phyloP scores from a whole-genome alignment of 2,888 invertebrate genomes.

The Erebia palarica region DNA sequence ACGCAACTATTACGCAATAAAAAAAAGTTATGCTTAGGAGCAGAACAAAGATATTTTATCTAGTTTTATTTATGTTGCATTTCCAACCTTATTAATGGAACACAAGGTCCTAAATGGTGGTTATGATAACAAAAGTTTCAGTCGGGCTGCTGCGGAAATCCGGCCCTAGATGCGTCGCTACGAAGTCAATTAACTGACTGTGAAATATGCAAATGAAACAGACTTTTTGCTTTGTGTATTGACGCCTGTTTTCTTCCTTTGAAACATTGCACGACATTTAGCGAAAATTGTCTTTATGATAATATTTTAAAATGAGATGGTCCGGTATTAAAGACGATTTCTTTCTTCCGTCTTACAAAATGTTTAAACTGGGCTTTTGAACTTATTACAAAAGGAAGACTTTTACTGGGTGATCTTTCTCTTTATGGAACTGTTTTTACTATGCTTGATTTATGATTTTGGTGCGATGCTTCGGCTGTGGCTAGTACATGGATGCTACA shows the following conservation, averaged over 20 bases:
- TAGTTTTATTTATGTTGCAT: slow-evolving; percentile 4
- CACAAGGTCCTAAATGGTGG: slow-evolving; percentile 29
- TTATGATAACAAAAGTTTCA: slow-evolving; percentile 30
- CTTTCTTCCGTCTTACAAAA: background rate
- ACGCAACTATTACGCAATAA: slow-evolving; percentile 13
- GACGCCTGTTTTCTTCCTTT: slow-evolving; percentile 41
- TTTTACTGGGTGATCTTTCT: background rate
- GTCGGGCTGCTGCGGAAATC: slow-evolving; percentile 43
- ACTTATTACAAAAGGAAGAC: background rate
- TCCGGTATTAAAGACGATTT: background rate
- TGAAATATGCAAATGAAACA: slow-evolving; percentile 65
- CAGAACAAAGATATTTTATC: slow-evolving; percentile 36
- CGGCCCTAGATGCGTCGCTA: slow-evolving; percentile 48
- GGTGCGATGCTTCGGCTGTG: too few species aligned
- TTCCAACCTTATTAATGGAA: slow-evolving; percentile 13
- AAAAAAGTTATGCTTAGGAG: slow-evolving; percentile 27
- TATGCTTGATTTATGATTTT: too few species aligned
- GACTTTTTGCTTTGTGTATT: slow-evolving; percentile 42
- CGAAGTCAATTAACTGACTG: slow-evolving; percentile 64
- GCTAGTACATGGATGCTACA: too few species aligned
- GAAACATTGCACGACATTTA: slow-evolving; percentile 35
- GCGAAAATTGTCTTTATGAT: slow-evolving; percentile 18
- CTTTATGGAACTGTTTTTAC: too few species aligned
- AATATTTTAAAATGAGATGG: slow-evolving; percentile 18
- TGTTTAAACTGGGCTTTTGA: background rate